Evolutionary conservation across 1,140 invertebrate species (phyloP), one percentile per base, ranked within the genome.

Genomic region (Belonocnema kinseyi): DNA sequence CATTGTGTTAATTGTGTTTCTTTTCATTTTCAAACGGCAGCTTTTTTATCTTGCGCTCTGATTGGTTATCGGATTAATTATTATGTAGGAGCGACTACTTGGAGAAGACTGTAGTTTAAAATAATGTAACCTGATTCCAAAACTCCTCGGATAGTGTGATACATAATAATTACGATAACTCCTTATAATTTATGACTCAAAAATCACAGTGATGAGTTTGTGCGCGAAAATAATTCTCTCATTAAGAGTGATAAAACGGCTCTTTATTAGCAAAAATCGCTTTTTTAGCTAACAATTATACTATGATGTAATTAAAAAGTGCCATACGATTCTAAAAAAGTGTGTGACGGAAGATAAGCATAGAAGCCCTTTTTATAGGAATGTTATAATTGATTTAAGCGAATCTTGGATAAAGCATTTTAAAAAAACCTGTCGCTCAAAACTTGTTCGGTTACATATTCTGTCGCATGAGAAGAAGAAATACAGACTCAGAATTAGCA

Each of bases 251-350:
- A 66, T 66, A 66, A 66, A 16, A 66, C 58, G 21, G 26, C 26
- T 33, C 61, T 46, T 66, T 2, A 66, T 66, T n/a, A 46, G 3
- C n/a, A 66, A 46, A 14, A 66, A 66, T 66, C 14, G 26, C 61
- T 12, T 66, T 66, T 66, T 66, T 66, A 66, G 40, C n/a, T 66
- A 40, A 66, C 61, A 33, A 66, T 40, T 6, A 40, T 66, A 33
- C 33, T 66, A 66, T 40, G 61, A 66, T 66, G 61, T 66, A 66
- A 66, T 66, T 66, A 10, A 66, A n/a, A 66, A 66, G 61, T 66
- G 46, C 61, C 33, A 66, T 66, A 66, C 33, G 13, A 66, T 40
- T 66, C 13, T 66, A 66, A 66, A 66, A 26, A 58, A 21, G 40
- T 56, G 17, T 66, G 58, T 66, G 21, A 33, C 58, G 26, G 40